phyloP scores from a whole-genome alignment of 2,888 invertebrate species.

The Chrysolina americana region DNA sequence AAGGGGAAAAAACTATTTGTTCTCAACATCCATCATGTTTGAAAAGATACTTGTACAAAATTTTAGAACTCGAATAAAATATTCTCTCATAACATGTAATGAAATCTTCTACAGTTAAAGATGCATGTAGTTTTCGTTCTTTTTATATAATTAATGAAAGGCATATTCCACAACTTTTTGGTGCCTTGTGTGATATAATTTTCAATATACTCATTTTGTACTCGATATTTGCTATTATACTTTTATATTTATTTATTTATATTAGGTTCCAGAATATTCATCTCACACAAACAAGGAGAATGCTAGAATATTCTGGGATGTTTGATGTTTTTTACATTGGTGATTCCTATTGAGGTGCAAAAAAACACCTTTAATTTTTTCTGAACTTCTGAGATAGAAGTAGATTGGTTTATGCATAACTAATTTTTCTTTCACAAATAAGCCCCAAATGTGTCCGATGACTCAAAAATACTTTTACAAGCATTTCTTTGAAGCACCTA shows the following conservation, averaged over 20 bases:
- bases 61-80: background rate
- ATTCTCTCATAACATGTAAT: background rate
- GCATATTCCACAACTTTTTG: conserved; percentile 5
- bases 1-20: no score
- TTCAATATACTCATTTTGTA: conserved; percentile 33
- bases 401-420: background rate
- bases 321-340: conserved; percentile 6
- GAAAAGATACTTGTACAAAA: background rate
- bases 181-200: conserved; percentile 29
- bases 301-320: background rate
- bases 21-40: background rate
- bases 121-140: background rate
- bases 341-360: conserved; percentile 11
- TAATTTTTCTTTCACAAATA: background rate
- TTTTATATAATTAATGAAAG: background rate
- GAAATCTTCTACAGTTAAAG: background rate
- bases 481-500: background rate
- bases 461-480: background rate
- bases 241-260: background rate
- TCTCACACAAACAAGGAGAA: background rate
- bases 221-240: conserved; percentile 7
- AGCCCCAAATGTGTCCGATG: no score
- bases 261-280: background rate
- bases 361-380: background rate
- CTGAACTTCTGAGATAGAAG: background rate